Base-by-base conservation (phyloP, 1,140 invertebrate genomes). In the Phymastichus coffea region DNA sequence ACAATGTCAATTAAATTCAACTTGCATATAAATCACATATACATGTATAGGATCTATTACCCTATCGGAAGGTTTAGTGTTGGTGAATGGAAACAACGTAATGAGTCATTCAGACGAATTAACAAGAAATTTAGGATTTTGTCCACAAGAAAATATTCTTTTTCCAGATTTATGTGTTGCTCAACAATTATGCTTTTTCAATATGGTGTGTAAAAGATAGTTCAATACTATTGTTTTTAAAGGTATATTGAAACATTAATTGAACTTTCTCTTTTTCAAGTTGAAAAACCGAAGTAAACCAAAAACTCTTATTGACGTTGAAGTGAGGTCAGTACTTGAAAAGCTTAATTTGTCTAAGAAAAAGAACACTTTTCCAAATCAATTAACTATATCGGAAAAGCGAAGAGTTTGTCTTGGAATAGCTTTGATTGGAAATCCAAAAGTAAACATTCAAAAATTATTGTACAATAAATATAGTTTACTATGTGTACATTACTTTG, bases 121-220 rank as follows among this genome's bases (percentile, higher is more conserved):
- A 23, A 28, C 43, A 14, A 15, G 37, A 8, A 83, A 83, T 69
- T 74, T 92, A 6, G 90, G 90, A 4, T 74, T 91, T 23, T 99
- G 96, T 79, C 95, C 95, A 7, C 97, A 99, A 75, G 93, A 97
- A 73, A 94, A 98, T 76, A 89, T 97, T 56, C 83, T 98, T 1
- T 97, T 97, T 74, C 88, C 93, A 55, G 88, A 92, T 64, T 80
- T 98, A 38, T 97, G 90, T 15, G 94, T 97, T 0, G 80, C 83
- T 20, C 92, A 98, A 77, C 95, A 98, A 77, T 80, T 98, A 9
- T 79, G 87, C 49, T 95, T 97, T 76, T 97, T 92, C 74, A 86
- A 88, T 64, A 79, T 85, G 72, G 82, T 91, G 67, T n/a, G n/a
- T n/a, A n/a, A n/a, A n/a, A n/a, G n/a, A n/a, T n/a, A n/a, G n/a